Conservation (phyloP, 1,140 invertebrate species). For the Cotesia glomerata region DNA sequence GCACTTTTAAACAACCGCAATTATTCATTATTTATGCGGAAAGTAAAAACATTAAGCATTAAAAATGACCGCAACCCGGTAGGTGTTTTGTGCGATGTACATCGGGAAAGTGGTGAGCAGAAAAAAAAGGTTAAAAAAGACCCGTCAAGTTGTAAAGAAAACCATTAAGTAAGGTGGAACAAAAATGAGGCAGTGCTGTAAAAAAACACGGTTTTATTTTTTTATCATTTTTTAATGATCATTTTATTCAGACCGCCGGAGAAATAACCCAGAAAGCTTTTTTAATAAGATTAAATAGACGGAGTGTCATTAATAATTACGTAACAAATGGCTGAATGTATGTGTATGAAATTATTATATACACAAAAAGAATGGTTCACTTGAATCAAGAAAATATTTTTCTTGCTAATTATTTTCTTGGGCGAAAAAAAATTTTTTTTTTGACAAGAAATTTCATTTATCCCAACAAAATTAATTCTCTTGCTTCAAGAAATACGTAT, state of each 20-base stretch:
- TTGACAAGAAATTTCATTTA: too few relatives aligned
- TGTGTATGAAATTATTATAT: too few relatives aligned
- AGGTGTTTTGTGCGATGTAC: neutral
- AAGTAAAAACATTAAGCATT: neutral
- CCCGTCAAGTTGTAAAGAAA: neutral
- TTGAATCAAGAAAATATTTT: too few relatives aligned
- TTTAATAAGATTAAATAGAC: too few relatives aligned
- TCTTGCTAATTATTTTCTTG: too few relatives aligned
- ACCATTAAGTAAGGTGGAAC: conserved; percentile 6
- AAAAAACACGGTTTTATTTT: neutral
- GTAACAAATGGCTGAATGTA: too few relatives aligned
- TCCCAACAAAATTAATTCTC: too few relatives aligned
- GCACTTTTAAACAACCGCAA: neutral
- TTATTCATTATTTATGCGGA: neutral
- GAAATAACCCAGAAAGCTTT: too few relatives aligned
- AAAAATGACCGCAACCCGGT: conserved; percentile 4
- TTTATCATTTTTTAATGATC: neutral
- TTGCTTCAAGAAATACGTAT: too few relatives aligned
- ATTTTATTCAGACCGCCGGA: neutral
- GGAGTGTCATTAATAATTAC: too few relatives aligned
- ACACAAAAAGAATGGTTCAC: too few relatives aligned
- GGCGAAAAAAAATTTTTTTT: too few relatives aligned
- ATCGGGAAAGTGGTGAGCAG: neutral
- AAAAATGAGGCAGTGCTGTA: neutral
- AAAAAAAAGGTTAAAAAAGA: neutral